phyloP scores from a whole-genome alignment of 2,888 invertebrate species.

The Bombylius major region DNA sequence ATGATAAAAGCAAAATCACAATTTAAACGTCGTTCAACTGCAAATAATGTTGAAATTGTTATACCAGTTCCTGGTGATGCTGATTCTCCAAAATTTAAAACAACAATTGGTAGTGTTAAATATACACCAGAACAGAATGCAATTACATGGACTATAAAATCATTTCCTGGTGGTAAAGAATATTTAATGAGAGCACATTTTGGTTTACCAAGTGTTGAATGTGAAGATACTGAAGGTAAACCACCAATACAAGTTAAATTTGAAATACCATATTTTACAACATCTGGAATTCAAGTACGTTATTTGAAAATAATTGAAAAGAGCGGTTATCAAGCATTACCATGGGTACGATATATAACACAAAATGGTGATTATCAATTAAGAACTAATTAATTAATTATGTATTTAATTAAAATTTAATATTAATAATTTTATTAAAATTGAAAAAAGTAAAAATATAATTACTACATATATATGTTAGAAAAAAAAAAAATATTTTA shows the following conservation, averaged over 20 bases:
- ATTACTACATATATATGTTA: too few species aligned
- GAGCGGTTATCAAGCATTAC: conserved; percentile 95
- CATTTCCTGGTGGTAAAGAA: conserved; percentile 96
- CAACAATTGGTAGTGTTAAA: conserved; percentile 91
- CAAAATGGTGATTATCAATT: conserved; percentile 98
- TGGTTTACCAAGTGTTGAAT: conserved; percentile 88
- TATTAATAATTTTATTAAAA: too few species aligned
- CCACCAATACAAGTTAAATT: conserved; percentile 98
- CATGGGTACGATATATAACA: conserved; percentile 99
- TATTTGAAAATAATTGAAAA: conserved; percentile 98
- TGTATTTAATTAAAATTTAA: too few species aligned
- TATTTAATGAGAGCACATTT: conserved; percentile 97
- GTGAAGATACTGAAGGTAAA: conserved; percentile 88
- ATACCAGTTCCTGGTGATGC: conserved; percentile 95
- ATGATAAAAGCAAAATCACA: conserved; percentile 99
- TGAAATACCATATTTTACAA: conserved; percentile 98
- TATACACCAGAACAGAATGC: conserved; percentile 96
- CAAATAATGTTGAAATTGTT: conserved; percentile 96
- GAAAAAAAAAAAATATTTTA: too few species aligned
- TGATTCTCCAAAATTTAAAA: conserved; percentile 96
- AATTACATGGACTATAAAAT: conserved; percentile 95
- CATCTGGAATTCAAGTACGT: conserved; percentile 94
- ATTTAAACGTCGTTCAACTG: conserved; percentile 93
- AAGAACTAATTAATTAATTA: conserved; percentile 61
- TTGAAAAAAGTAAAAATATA: too few species aligned